Conservation (phyloP, 2,113 vertebrate species). For the Petrocephalus zakoni region DNA sequence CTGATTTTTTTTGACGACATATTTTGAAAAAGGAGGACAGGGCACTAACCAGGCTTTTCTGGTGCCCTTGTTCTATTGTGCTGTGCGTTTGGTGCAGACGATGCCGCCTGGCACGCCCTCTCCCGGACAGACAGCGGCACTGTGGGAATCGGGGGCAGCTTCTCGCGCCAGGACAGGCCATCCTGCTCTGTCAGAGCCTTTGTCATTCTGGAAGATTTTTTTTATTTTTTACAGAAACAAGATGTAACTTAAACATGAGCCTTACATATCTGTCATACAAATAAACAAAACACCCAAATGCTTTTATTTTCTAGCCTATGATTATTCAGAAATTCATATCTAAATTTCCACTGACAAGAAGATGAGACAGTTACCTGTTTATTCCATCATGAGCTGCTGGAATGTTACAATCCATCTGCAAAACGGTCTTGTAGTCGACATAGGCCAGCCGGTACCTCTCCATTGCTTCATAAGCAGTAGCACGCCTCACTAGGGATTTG, state of each 20-base stretch:
- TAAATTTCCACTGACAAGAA: background rate
- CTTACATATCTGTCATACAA: background rate
- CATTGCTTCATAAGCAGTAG: conserved; percentile 76
- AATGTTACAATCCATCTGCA: conserved; percentile 73
- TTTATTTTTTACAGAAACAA: background rate
- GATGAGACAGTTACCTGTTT: conserved; percentile 65
- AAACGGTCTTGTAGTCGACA: conserved; percentile 80
- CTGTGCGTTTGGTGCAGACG: background rate
- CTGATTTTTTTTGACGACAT: background rate
- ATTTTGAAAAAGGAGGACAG: background rate
- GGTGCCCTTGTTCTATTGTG: conserved; percentile 36
- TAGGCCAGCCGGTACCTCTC: conserved; percentile 79
- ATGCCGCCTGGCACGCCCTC: conserved; percentile 49
- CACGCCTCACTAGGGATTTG: conserved; percentile 81
- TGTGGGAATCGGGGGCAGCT: conserved; percentile 75
- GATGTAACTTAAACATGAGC: background rate
- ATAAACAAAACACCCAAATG: background rate
- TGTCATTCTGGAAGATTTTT: conserved; percentile 70
- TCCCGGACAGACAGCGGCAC: conserved; percentile 74
- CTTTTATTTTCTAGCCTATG: background rate
- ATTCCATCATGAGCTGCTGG: conserved; percentile 78
- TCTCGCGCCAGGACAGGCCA: conserved; percentile 77
- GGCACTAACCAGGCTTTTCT: background rate
- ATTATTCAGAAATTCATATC: background rate
- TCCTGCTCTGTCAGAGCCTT: conserved; percentile 76